Evolutionary conservation across 2,113 vertebrate genomes (phyloP).

Genomic region (Megatriorchis doriae): DNA sequence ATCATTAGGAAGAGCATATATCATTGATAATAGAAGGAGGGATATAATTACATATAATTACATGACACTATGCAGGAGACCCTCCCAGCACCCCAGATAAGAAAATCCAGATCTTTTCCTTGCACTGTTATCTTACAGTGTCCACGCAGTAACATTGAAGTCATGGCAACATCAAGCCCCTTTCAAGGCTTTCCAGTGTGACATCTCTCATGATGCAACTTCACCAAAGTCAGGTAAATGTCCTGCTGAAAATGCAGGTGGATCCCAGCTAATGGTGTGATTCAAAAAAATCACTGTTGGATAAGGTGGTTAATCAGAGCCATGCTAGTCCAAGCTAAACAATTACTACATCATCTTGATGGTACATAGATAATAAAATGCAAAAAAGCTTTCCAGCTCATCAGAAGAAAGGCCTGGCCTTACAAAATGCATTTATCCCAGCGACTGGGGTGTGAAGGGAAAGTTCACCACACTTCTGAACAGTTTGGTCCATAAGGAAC

Average conservation of each 20-base stretch:
- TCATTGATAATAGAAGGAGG: not conserved
- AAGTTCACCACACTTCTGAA: not conserved
- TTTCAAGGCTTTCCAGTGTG: not conserved
- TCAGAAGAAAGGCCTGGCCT: not conserved
- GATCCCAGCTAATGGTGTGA: not conserved
- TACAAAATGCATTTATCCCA: not conserved
- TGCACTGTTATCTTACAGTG: not conserved
- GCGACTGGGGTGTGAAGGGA: not conserved
- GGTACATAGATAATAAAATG: not conserved
- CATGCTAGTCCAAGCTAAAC: not conserved
- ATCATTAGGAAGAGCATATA: conserved; percentile 40
- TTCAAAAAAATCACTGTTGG: not conserved
- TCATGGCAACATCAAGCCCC: not conserved
- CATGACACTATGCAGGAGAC: not conserved
- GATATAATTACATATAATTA: conserved; percentile 31
- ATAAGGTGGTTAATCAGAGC: not conserved
- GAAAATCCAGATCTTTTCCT: not conserved
- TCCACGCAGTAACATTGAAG: not conserved
- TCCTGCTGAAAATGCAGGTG: not conserved
- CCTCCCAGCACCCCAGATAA: not conserved
- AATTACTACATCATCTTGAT: not conserved
- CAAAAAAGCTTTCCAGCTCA: not conserved
- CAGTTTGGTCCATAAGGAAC: not conserved
- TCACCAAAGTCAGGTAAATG: not conserved
- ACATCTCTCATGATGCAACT: not conserved